Evolutionary conservation across 2,113 vertebrate species (phyloP).

Genomic region (Malurus cyaneus): DNA sequence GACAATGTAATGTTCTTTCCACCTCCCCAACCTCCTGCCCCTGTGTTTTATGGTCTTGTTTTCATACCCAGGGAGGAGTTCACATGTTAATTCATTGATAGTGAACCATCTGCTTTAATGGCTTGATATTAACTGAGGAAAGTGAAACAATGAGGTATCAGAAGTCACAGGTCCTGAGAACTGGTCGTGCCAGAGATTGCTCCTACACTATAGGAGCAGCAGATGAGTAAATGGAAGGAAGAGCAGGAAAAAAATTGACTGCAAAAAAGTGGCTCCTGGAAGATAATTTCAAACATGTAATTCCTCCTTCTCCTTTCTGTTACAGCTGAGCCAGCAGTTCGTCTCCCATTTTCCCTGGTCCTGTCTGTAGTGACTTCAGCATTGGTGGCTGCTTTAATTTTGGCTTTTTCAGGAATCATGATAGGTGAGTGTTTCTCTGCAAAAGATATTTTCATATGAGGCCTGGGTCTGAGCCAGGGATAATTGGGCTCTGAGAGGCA

Average conservation of each 20-base stretch:
- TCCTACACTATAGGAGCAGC: neutral
- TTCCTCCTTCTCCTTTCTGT: slow-evolving; percentile 27
- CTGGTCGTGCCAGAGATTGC: neutral
- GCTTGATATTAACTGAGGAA: slow-evolving; percentile 31
- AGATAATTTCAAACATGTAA: neutral
- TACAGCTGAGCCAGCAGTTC: slow-evolving; percentile 76
- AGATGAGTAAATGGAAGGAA: neutral
- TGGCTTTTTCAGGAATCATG: slow-evolving; percentile 96
- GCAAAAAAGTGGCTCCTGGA: neutral
- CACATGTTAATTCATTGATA: slow-evolving; percentile 24
- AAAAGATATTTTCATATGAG: neutral
- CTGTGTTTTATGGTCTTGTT: slow-evolving; percentile 22
- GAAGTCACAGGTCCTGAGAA: neutral
- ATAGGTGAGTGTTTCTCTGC: slow-evolving; percentile 85
- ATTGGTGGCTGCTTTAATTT: slow-evolving; percentile 91
- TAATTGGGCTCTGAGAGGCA: slow-evolving; percentile 19
- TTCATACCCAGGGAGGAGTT: slow-evolving; percentile 4
- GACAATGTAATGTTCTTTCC: neutral
- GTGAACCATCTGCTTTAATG: slow-evolving; percentile 39
- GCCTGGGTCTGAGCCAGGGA: neutral
- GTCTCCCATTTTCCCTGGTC: slow-evolving; percentile 83
- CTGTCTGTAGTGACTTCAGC: slow-evolving; percentile 94
- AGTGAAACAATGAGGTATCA: neutral
- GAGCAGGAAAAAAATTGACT: neutral
- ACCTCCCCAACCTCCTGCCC: neutral